These are phyloP conservation scores for Scophthalmus maximus DNA, from an alignment of 2,113 vertebrate species.

Conservation along the genomic window DNA sequence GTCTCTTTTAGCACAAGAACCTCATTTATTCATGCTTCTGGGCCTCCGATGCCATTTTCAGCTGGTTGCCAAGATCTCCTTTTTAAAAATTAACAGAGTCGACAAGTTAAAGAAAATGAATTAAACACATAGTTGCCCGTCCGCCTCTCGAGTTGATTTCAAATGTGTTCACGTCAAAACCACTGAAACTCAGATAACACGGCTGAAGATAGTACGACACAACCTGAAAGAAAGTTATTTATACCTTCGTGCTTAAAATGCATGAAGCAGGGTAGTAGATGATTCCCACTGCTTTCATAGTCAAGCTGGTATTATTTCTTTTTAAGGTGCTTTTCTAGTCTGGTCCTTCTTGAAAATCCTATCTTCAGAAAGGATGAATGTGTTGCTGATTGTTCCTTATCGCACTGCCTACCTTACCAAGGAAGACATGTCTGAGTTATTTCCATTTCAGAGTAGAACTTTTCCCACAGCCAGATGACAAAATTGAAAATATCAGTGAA, in stretches of 20 bases:
- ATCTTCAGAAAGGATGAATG: neutral
- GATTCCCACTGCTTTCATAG: neutral
- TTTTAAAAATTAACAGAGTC: constrained; percentile 73
- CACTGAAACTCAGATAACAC: constrained; percentile 13
- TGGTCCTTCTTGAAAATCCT: constrained; percentile 1
- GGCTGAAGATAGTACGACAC: neutral
- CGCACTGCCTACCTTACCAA: too few species aligned
- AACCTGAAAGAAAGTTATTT: constrained; percentile 40
- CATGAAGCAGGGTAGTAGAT: constrained; percentile 2
- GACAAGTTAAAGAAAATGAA: constrained; percentile 68
- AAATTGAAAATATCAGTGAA: neutral
- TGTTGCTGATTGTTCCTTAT: too few species aligned
- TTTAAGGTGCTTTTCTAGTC: neutral
- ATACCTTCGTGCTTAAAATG: constrained; percentile 18
- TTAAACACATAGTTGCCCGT: constrained; percentile 58
- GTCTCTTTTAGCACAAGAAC: constrained; percentile 52
- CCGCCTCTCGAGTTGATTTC: constrained; percentile 19
- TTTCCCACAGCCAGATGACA: neutral
- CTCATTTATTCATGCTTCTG: constrained; percentile 78
- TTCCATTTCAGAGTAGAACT: neutral
- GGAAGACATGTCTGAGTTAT: too few species aligned
- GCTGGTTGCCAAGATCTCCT: constrained; percentile 50
- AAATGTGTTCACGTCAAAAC: constrained; percentile 25
- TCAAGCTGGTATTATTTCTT: neutral
- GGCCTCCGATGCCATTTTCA: constrained; percentile 65